Evolutionary conservation across 2,797 vertebrate genomes (phyloP).

Genomic region (Thripadectes ignobilis): DNA sequence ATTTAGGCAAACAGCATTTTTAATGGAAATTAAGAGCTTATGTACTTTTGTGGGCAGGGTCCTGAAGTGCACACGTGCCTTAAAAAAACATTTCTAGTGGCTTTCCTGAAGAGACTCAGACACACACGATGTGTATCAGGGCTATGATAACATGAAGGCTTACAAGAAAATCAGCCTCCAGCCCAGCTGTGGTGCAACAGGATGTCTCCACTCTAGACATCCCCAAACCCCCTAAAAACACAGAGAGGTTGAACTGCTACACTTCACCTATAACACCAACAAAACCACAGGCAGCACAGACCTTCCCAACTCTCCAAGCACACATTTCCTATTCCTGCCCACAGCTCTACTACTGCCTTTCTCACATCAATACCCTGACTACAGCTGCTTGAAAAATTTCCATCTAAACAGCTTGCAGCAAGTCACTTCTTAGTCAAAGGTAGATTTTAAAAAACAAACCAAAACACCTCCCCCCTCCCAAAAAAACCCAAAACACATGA

Average conservation of each 20-base stretch:
- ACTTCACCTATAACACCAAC: neutral
- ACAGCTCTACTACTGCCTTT: neutral
- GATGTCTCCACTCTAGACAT: neutral
- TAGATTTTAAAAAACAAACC: neutral
- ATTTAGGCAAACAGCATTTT: neutral
- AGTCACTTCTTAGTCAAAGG: conserved; percentile 16
- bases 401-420: neutral
- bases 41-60: neutral
- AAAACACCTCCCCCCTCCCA: neutral
- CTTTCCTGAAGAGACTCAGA: neutral
- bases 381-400: neutral
- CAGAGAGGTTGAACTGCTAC: accelerated
- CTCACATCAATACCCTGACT: neutral
- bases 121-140: accelerated
- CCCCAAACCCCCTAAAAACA: neutral
- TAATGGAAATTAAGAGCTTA: neutral
- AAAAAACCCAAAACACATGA: neutral
- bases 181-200: accelerated
- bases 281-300: neutral
- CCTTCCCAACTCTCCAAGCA: neutral
- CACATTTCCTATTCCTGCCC: neutral
- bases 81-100: neutral
- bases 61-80: neutral
- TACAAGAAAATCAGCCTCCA: neutral
- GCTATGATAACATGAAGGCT: too few relatives aligned